Evolutionary conservation across 2,797 vertebrate genomes (phyloP).

Genomic region (Melanotaenia nigrans): DNA sequence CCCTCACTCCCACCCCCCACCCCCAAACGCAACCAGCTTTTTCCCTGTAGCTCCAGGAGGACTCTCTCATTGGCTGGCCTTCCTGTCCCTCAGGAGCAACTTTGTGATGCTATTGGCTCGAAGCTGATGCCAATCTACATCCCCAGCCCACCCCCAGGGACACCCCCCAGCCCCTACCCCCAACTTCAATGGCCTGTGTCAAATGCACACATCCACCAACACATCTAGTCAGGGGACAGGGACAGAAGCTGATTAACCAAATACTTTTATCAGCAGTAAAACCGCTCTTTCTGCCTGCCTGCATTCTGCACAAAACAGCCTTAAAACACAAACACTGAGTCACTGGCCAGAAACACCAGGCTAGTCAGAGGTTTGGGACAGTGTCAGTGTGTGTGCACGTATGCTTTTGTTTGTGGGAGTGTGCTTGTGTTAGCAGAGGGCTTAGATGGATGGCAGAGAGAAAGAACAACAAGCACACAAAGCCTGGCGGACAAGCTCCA

Average conservation of each 20-base stretch:
- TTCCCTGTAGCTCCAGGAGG: constrained; percentile 55
- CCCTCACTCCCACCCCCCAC: constrained; percentile 23
- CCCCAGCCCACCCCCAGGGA: constrained; percentile 69
- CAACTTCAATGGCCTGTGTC: constrained; percentile 82
- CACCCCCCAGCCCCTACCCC: constrained; percentile 55
- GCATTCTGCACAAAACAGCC: constrained; percentile 80
- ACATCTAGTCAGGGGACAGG: constrained; percentile 69
- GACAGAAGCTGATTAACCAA: constrained; percentile 89
- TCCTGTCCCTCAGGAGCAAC: constrained; percentile 68
- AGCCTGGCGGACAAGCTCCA: constrained; percentile 79
- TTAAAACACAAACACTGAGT: constrained; percentile 73
- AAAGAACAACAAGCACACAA: constrained; percentile 72
- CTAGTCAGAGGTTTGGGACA: constrained; percentile 66
- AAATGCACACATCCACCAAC: constrained; percentile 48
- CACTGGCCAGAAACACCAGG: constrained; percentile 71
- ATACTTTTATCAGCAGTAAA: constrained; percentile 89
- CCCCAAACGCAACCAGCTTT: constrained; percentile 40
- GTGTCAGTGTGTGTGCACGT: constrained; percentile 37
- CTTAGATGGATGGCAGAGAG: constrained; percentile 78
- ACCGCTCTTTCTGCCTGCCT: constrained; percentile 77
- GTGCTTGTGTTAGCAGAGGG: constrained; percentile 72
- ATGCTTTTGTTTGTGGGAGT: constrained; percentile 47
- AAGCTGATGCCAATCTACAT: constrained; percentile 80
- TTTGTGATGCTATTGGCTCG: constrained; percentile 75
- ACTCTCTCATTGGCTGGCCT: constrained; percentile 79